These are phyloP conservation scores for Trisateles emortualis DNA, from an alignment of 2,888 invertebrate genomes.

Conservation along the genomic window DNA sequence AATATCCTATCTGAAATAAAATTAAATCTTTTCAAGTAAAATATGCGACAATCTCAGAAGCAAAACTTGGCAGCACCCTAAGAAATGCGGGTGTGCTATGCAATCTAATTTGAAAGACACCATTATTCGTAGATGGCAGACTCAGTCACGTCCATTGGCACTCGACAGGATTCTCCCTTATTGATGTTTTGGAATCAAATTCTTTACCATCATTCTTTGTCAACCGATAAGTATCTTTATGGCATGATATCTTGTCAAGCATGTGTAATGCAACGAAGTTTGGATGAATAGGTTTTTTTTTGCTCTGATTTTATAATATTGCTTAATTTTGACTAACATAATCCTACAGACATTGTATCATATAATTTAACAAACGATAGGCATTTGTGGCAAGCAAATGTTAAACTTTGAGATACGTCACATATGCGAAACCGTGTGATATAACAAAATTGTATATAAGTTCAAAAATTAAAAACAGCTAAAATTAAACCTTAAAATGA, in stretches of 20 bases:
- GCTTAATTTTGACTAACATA: constrained; percentile 23
- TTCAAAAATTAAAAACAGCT: constrained; percentile 11
- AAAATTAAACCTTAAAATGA: constrained; percentile 24
- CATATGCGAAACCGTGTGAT: constrained; percentile 45
- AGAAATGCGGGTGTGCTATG: constrained; percentile 56
- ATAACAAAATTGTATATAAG: constrained; percentile 33
- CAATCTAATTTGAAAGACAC: constrained; percentile 65
- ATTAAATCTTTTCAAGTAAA: constrained; percentile 40
- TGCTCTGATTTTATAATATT: constrained; percentile 19
- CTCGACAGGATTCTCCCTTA: constrained; percentile 57
- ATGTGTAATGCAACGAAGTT: constrained; percentile 6
- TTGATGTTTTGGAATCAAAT: constrained; percentile 58
- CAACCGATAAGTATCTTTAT: constrained; percentile 45
- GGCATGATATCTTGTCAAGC: constrained; percentile 35
- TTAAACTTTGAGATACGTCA: constrained; percentile 51
- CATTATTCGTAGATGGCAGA: constrained; percentile 60
- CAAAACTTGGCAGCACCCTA: constrained; percentile 53
- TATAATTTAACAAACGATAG: constrained; percentile 52
- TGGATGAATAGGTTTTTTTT: neutral
- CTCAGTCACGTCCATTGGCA: constrained; percentile 64
- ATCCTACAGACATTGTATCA: constrained; percentile 34
- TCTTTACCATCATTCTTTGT: constrained; percentile 50
- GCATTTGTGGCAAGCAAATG: constrained; percentile 55
- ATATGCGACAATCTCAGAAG: constrained; percentile 59
- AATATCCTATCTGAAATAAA: too few relatives aligned